Evolutionary conservation across 1,140 invertebrate genomes (phyloP).

Genomic region (Solenopsis fugax): DNA sequence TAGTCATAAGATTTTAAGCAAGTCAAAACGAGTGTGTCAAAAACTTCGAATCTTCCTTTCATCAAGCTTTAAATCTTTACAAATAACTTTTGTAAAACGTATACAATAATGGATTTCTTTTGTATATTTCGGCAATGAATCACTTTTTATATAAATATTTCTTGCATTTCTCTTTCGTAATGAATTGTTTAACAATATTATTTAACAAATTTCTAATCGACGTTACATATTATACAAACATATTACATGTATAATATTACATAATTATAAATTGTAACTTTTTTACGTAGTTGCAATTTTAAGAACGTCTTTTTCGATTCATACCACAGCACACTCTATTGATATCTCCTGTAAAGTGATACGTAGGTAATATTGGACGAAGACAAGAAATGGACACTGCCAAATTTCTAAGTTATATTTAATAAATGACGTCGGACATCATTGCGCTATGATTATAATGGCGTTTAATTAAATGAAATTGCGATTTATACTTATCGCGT

Average conservation of each 20-base stretch:
- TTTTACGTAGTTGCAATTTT: background rate
- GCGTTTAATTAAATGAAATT: slow-evolving; percentile 55
- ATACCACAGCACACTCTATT: slow-evolving; percentile 54
- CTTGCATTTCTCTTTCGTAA: background rate
- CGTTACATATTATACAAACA: background rate
- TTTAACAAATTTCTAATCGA: background rate
- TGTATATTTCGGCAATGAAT: background rate
- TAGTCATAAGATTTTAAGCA: background rate
- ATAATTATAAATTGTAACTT: background rate
- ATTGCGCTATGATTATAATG: slow-evolving; percentile 63
- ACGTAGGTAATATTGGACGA: slow-evolving; percentile 69
- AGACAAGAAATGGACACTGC: slow-evolving; percentile 79
- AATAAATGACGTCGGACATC: slow-evolving; percentile 68
- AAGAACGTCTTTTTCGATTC: slow-evolving; percentile 47
- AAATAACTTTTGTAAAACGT: slow-evolving; percentile 42
- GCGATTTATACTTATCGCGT: slow-evolving; percentile 36
- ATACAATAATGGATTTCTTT: slow-evolving; percentile 12
- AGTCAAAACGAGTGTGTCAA: background rate
- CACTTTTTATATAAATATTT: slow-evolving; percentile 4
- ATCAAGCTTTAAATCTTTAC: background rate
- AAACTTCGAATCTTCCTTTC: slow-evolving; percentile 23
- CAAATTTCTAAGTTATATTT: slow-evolving; percentile 81
- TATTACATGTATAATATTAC: too few species aligned
- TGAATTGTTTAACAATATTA: background rate
- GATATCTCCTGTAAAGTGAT: slow-evolving; percentile 54